A percentile compares a stretch with the other conserved stretches of the same genome.
Conservation (phyloP, 2,113 vertebrate genomes). For the Phrynosoma platyrhinos region DNA sequence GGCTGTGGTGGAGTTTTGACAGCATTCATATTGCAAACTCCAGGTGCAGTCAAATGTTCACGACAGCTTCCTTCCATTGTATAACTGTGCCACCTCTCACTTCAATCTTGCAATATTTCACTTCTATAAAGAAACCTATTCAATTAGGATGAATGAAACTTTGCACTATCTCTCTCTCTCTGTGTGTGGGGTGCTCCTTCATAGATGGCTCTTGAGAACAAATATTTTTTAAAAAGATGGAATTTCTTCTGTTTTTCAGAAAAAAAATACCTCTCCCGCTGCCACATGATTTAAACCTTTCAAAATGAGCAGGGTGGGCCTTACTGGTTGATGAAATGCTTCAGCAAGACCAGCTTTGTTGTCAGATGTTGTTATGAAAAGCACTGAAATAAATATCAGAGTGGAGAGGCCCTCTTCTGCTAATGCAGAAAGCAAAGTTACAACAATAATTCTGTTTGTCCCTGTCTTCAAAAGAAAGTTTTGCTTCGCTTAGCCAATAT, state of each 20-base stretch:
- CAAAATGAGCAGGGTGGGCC: conserved; percentile 60
- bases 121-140: conserved; percentile 40
- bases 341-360: conserved; percentile 76
- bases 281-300: conserved; percentile 76
- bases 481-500: conserved; percentile 65
- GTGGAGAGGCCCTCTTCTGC: conserved; percentile 71
- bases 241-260: conserved; percentile 75
- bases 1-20: not conserved
- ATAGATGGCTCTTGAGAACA: conserved; percentile 30
- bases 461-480: conserved; percentile 64
- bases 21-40: not conserved
- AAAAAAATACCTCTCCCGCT: conserved; percentile 68
- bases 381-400: conserved; percentile 76
- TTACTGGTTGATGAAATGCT: conserved; percentile 73
- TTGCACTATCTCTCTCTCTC: conserved; percentile 28
- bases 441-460: conserved; percentile 69
- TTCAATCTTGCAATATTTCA: conserved; percentile 26
- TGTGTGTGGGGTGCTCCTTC: conserved; percentile 31
- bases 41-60: conserved; percentile 22
- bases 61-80: not conserved
- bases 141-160: conserved; percentile 59
- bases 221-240: conserved; percentile 44
- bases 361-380: conserved; percentile 80
- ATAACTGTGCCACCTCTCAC: not conserved
- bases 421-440: conserved; percentile 72